Evolutionary conservation across 2,113 vertebrate genomes (phyloP).

Genomic region (Hippocampus abdominalis): DNA sequence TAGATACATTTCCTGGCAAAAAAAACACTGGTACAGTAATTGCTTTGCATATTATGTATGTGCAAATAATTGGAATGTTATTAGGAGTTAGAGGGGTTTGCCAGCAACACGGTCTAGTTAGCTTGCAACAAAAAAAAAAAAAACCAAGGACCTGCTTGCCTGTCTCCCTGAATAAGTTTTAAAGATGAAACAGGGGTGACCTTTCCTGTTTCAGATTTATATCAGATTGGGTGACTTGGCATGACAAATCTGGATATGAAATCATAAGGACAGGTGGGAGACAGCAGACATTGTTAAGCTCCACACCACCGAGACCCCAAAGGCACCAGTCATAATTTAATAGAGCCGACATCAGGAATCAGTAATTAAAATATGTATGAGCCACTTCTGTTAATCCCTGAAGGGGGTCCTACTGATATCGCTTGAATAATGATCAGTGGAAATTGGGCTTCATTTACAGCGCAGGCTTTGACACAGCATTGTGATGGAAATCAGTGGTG

Average conservation of each 20-base stretch:
- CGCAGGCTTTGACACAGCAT: conserved; percentile 51
- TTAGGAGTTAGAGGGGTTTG: neutral
- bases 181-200: neutral
- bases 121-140: no score
- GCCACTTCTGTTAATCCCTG: conserved; percentile 59
- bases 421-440: conserved; percentile 59
- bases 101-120: neutral
- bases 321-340: conserved; percentile 45
- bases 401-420: conserved; percentile 55
- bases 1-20: neutral
- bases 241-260: neutral
- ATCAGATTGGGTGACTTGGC: conserved; percentile 8
- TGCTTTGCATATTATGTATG: neutral
- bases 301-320: conserved; percentile 2
- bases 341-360: conserved; percentile 31
- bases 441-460: conserved; percentile 60
- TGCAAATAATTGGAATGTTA: neutral
- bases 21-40: neutral
- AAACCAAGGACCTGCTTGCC: neutral
- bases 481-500: conserved; percentile 71
- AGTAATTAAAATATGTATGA: conserved; percentile 60
- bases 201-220: neutral
- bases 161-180: neutral
- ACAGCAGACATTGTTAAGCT: neutral
- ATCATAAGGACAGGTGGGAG: neutral